Conservation (phyloP, 2,113 vertebrate genomes). For the Eurystomus gularis region DNA sequence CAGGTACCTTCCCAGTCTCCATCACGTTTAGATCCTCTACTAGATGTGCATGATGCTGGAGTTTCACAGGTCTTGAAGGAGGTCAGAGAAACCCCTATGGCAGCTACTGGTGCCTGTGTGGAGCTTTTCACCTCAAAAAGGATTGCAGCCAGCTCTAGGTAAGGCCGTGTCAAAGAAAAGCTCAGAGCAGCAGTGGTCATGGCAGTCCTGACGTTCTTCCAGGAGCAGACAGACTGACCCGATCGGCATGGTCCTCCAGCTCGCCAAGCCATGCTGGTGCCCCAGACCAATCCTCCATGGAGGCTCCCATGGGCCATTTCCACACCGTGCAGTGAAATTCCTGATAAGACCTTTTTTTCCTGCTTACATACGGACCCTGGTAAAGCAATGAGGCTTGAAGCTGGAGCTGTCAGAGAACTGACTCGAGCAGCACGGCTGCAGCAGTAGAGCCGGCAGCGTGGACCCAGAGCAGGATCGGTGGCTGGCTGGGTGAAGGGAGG, state of each 20-base stretch:
- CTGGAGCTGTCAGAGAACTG: not conserved
- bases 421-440: not conserved
- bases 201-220: not conserved
- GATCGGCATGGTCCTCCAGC: not conserved
- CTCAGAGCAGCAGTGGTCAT: not conserved
- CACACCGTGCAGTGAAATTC: not conserved
- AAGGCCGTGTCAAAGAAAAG: not conserved
- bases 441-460: rapidly evolving
- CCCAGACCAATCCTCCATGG: not conserved
- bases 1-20: not conserved
- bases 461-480: not conserved
- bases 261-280: not conserved
- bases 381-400: rapidly evolving
- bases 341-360: not conserved
- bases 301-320: not conserved
- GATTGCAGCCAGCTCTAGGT: too few species aligned
- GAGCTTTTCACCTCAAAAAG: not conserved
- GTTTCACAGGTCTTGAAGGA: not conserved
- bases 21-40: too few species aligned
- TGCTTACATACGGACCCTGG: rapidly evolving
- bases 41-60: not conserved
- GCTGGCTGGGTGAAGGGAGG: not conserved
- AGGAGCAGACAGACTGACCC: not conserved
- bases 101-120: not conserved
- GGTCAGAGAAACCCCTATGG: not conserved